Evolutionary conservation across 2,888 invertebrate species (phyloP).

Genomic region (Boloria selene): DNA sequence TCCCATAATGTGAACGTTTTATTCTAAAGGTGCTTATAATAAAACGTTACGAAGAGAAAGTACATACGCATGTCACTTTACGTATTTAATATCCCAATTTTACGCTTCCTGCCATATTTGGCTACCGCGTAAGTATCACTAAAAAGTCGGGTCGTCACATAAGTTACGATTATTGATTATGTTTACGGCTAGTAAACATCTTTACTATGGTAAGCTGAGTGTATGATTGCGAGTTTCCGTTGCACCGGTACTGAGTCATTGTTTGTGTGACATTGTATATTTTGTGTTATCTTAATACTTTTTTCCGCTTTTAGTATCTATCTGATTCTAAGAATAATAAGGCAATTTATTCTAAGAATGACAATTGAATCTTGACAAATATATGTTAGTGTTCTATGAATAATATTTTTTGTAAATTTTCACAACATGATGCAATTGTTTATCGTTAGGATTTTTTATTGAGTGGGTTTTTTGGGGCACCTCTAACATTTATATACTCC

Average conservation of each 20-base stretch:
- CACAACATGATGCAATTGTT: no score
- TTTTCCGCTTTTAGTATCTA: constrained; percentile 5
- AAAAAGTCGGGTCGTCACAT: constrained; percentile 64
- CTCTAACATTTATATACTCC: no score
- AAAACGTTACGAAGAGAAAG: constrained; percentile 19
- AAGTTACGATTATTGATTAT: constrained; percentile 76
- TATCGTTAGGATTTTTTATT: no score
- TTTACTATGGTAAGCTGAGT: constrained; percentile 63
- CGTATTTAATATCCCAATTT: constrained; percentile 45
- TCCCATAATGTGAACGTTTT: not conserved
- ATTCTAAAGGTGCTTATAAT: constrained; percentile 7
- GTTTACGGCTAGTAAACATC: constrained; percentile 74
- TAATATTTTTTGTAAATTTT: no score
- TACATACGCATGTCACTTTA: constrained; percentile 28
- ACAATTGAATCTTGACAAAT: not conserved
- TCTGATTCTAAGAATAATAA: not conserved
- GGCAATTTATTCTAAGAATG: not conserved
- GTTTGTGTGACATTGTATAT: constrained; percentile 4
- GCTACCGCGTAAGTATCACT: constrained; percentile 59
- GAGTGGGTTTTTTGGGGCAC: no score
- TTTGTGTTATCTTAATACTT: constrained; percentile 12
- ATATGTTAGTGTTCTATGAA: not conserved
- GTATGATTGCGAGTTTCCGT: constrained; percentile 54
- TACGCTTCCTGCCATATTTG: constrained; percentile 55
- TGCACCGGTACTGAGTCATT: constrained; percentile 36